These are phyloP conservation scores for Psittacus erithacus DNA, from an alignment of 2,113 vertebrate genomes.

Conservation along the genomic window DNA sequence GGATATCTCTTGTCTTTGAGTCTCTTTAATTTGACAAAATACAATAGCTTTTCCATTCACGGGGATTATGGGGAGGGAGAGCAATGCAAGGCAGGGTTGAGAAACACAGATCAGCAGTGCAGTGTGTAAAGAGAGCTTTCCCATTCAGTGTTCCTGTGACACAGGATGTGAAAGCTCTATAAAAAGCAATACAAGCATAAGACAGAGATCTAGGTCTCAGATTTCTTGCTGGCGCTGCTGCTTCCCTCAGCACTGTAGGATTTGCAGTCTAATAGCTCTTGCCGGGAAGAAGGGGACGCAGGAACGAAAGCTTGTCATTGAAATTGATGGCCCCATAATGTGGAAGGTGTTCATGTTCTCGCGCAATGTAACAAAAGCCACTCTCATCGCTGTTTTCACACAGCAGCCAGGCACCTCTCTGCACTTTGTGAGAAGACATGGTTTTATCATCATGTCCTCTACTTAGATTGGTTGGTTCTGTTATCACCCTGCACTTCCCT, in stretches of 20 bases:
- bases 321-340: neutral
- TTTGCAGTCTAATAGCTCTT: neutral
- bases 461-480: neutral
- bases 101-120: neutral
- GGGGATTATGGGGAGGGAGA: neutral
- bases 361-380: neutral
- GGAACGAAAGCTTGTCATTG: constrained; percentile 18
- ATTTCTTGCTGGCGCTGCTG: neutral
- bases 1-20: neutral
- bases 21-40: neutral
- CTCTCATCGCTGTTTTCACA: neutral
- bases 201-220: neutral
- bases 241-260: neutral
- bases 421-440: constrained; percentile 16
- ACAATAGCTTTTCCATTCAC: fast-evolving
- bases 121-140: neutral
- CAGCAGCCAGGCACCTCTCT: constrained; percentile 26
- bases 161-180: neutral
- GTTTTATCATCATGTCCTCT: neutral
- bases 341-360: neutral
- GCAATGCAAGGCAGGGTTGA: neutral
- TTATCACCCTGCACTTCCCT: neutral
- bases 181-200: neutral
- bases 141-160: fast-evolving
- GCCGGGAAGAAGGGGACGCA: constrained; percentile 22